Evolutionary conservation across 2,888 invertebrate genomes (phyloP).

Genomic region (Diarsia mendica): DNA sequence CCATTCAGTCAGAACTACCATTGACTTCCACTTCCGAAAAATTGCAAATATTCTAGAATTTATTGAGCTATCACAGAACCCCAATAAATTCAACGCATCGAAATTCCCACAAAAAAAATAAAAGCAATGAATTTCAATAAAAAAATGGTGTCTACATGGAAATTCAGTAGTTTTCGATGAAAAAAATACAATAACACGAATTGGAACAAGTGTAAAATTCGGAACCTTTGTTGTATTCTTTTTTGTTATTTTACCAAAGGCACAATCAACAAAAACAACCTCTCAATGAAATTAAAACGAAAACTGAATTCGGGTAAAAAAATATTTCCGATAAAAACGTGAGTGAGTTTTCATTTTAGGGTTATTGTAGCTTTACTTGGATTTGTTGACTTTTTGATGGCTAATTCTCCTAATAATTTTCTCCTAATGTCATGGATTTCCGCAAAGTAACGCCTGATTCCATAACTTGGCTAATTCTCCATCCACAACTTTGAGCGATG

Average conservation of each 20-base stretch:
- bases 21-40: neutral
- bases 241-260: slow-evolving; percentile 2
- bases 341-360: neutral
- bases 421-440: no score
- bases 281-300: slow-evolving; percentile 24
- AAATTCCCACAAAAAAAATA: neutral
- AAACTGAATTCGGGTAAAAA: slow-evolving; percentile 11
- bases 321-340: neutral
- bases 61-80: neutral
- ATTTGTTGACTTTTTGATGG: neutral
- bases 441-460: no score
- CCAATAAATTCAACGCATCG: neutral
- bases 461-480: neutral
- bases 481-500: neutral
- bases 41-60: neutral
- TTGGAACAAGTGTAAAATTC: neutral
- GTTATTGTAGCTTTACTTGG: neutral
- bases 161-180: slow-evolving; percentile 9
- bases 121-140: neutral
- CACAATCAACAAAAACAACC: slow-evolving; percentile 10
- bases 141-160: neutral
- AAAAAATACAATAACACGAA: neutral
- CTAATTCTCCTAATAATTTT: neutral
- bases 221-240: neutral
- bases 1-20: neutral